These are phyloP conservation scores for Drosophila aldrichi DNA, from an alignment of 2,888 invertebrate species.

Conservation along the genomic window DNA sequence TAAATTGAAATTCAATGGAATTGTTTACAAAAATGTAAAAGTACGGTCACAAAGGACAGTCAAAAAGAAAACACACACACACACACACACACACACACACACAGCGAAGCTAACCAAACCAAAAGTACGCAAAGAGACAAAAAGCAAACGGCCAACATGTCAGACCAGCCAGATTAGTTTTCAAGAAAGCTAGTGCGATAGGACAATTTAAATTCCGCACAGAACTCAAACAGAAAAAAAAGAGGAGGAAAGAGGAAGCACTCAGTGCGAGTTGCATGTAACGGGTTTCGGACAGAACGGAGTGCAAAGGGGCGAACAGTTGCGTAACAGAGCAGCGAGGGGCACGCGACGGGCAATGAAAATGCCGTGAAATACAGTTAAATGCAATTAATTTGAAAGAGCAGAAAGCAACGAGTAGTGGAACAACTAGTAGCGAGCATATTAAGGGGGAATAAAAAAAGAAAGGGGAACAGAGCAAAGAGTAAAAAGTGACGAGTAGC, in stretches of 20 bases:
- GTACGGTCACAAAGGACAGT: conserved; percentile 15
- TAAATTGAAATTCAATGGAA: conserved; percentile 59
- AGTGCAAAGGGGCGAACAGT: background rate
- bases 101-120: background rate
- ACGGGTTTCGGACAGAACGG: background rate
- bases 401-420: no score
- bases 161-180: conserved; percentile 4
- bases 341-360: background rate
- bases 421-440: no score
- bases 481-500: background rate
- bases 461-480: background rate
- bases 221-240: background rate
- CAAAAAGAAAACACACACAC: background rate
- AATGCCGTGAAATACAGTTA: background rate
- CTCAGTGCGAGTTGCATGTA: background rate
- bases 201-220: conserved; percentile 3
- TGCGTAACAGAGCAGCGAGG: background rate
- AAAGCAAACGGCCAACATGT: background rate
- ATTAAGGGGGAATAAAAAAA: background rate
- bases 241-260: no score
- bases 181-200: background rate
- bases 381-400: no score
- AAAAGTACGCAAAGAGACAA: background rate
- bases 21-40: conserved; percentile 32
- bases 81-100: background rate